Evolutionary conservation across 2,113 vertebrate species (phyloP), one percentile per base, ranked within the genome.

Genomic region (Raphicerus campestris): DNA sequence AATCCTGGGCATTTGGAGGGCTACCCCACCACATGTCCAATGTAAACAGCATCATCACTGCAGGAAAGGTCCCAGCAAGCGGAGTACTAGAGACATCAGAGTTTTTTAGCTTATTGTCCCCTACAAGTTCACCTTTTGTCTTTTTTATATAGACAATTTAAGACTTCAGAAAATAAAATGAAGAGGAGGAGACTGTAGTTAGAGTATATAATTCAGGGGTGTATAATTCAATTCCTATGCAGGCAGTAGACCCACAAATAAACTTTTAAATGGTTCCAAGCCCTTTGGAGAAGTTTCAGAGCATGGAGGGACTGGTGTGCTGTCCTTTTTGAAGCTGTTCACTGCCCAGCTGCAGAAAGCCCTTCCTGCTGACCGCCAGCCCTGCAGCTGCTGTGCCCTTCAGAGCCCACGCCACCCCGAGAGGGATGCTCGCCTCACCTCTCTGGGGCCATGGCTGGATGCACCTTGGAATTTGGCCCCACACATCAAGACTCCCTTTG

Each of bases 161-260:
- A 96, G 82, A 77, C 56, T 87, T 97, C n/a, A 93, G 70, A 97
- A 91, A 61, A 89, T 88, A 93, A 95, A 60, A 90, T 30, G 51
- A 90, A 93, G 61, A 88, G 82, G 70, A 93, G 53, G 47, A 87
- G 97, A 28, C 32, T 8, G 32, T 16, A 55, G 28, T 30, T 32
- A 39, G 63, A 32, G 32, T 11, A 56, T 82, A 82, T 55, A 86
- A 80, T 89, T 90, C 94, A 92, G 56, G 82, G 53, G 39, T 56
- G 14, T 56, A 53, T 80, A 35, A 92, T 73, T 86, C 47, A 66
- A 58, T 96, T 75, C 35, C 86, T 53, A 55, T 83, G 81, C 73
- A 87, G 53, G 75, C 85, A 60, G 28, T 39, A 94, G 63, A 89
- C 47, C 88, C 78, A 53, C 42, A 81, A 85, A 63, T 75, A 75